Conservation (phyloP, 2,797 vertebrate genomes). For the Pseudochirops cupreus region DNA sequence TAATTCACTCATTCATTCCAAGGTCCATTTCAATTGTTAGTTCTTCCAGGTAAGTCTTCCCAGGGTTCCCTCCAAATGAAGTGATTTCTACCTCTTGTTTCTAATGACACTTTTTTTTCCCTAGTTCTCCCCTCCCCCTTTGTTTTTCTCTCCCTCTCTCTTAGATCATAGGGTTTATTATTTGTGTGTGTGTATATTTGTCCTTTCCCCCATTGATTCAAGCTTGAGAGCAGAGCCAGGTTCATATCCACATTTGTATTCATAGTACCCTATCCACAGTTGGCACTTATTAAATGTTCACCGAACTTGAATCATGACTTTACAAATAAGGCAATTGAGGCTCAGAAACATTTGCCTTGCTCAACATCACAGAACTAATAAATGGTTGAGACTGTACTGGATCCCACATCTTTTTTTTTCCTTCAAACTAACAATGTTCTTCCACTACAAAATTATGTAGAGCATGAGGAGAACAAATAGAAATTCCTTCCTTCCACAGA, state of each 20-base stretch:
- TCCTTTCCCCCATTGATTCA: neutral
- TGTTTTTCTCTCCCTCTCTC: neutral
- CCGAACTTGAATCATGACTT: constrained; percentile 24
- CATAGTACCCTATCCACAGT: neutral
- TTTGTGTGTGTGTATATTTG: neutral
- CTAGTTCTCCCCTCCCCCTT: neutral
- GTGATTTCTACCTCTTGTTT: neutral
- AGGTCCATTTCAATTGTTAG: neutral
- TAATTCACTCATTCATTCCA: neutral
- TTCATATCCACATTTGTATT: neutral
- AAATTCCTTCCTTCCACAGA: neutral
- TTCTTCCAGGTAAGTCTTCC: neutral
- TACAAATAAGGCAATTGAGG: constrained; percentile 27
- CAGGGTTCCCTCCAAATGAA: neutral
- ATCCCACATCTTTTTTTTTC: constrained; percentile 1
- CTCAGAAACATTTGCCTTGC: constrained; percentile 21
- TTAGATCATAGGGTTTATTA: neutral
- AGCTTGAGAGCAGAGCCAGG: neutral
- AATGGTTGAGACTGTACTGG: constrained; percentile 28
- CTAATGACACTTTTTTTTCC: neutral
- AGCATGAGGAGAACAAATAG: neutral
- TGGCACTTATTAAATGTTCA: neutral
- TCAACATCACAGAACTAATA: constrained; percentile 31
- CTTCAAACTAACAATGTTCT: neutral
- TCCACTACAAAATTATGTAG: neutral